These are phyloP conservation scores for Paratilapia polleni DNA, from an alignment of 2,113 vertebrate genomes.

Conservation along the genomic window DNA sequence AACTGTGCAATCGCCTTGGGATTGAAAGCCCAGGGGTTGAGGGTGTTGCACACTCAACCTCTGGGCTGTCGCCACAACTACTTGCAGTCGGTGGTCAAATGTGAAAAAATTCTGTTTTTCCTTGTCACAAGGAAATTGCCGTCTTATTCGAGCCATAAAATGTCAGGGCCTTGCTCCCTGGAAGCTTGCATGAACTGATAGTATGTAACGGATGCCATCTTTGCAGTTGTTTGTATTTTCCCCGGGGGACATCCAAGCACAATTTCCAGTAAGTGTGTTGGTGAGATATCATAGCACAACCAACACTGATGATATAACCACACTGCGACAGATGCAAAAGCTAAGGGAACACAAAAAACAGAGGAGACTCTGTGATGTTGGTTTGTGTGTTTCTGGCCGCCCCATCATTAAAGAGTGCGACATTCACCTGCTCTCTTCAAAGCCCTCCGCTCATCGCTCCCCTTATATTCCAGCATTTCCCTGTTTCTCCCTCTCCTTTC, in stretches of 20 bases:
- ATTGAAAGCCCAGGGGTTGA: background rate
- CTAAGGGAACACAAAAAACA: background rate
- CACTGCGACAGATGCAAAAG: background rate
- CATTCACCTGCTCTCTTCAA: constrained; percentile 44
- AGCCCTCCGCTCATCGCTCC: background rate
- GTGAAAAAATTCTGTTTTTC: background rate
- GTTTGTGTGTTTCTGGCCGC: constrained; percentile 3
- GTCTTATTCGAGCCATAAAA: too few relatives aligned
- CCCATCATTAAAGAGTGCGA: constrained; percentile 18
- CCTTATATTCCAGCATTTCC: constrained; percentile 19
- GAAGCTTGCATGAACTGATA: too few relatives aligned
- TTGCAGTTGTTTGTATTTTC: too few relatives aligned
- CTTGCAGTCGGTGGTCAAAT: background rate
- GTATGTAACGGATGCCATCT: too few relatives aligned
- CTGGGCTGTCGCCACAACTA: background rate
- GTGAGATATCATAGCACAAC: background rate
- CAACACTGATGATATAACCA: background rate
- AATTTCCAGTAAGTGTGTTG: background rate
- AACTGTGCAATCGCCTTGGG: background rate
- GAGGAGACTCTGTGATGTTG: background rate
- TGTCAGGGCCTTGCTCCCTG: too few relatives aligned
- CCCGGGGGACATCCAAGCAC: background rate
- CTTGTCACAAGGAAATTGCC: too few relatives aligned
- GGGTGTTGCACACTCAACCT: background rate
- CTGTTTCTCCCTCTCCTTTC: background rate